Evolutionary conservation across 2,888 invertebrate species (phyloP).

Genomic region (Prosapia bicincta): DNA sequence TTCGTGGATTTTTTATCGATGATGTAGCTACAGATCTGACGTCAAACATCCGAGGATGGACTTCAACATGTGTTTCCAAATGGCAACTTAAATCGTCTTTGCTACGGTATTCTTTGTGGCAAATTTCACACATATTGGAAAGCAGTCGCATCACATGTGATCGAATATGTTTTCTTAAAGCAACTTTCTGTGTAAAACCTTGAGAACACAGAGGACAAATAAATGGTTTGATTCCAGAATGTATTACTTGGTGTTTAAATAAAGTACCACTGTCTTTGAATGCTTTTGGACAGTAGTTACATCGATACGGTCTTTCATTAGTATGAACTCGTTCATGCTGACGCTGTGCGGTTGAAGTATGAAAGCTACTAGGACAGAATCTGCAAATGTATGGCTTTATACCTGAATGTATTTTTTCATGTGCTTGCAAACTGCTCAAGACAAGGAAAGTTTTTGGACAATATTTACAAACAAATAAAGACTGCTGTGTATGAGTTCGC

Average conservation of each 20-base stretch:
- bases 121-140: conserved; percentile 34
- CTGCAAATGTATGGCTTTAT: conserved; percentile 35
- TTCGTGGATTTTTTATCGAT: conserved; percentile 13
- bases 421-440: conserved; percentile 33
- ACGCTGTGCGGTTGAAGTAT: conserved; percentile 34
- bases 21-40: conserved; percentile 32
- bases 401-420: conserved; percentile 36
- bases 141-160: conserved; percentile 32
- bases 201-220: conserved; percentile 36
- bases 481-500: conserved; percentile 33
- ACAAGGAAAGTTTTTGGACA: conserved; percentile 37
- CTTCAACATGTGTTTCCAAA: conserved; percentile 35
- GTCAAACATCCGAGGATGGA: conserved; percentile 31
- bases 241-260: conserved; percentile 36
- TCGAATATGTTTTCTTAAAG: conserved; percentile 34
- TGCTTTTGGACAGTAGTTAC: conserved; percentile 42
- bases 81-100: conserved; percentile 34
- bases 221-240: conserved; percentile 34
- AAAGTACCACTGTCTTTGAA: conserved; percentile 35
- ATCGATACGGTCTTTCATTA: conserved; percentile 34
- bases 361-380: conserved; percentile 35
- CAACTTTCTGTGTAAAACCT: conserved; percentile 36
- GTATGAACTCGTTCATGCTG: conserved; percentile 35
- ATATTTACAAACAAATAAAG: conserved; percentile 34
- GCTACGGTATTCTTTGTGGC: conserved; percentile 5